Base-by-base conservation (phyloP, 2,888 invertebrate genomes). In the Drosophila colorata region DNA sequence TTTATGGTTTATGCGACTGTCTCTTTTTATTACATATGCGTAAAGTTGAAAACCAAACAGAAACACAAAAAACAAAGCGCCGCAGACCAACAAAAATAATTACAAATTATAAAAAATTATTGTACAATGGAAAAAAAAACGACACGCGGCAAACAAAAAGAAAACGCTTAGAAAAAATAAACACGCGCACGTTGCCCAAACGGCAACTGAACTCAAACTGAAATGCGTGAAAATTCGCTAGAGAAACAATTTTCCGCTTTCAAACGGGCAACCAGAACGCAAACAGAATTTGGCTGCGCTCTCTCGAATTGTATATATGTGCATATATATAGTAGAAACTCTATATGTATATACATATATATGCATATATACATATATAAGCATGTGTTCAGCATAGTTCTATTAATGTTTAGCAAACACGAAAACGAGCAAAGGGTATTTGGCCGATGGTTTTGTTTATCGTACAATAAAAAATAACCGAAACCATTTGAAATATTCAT, bases 191-290 rank as follows among this genome's bases (percentile, higher is more conserved):
- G 80, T 63, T 59, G 69, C 68, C 74, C 64, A 69, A 77, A 60
- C 83, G 86, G 74, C 83, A 77, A 77, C 86, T 72, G 80, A 85
- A 87, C 69, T 72, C 77, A 70, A 80, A 84, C 86, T 87, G 81
- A 81, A 78, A 71, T 70, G 83, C 77, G 71, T 77, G 70, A 86
- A 85, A 83, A 83, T 87, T 87, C 61, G 80, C 80, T 78, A 80
- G 80, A 80, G 84, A 69, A 77, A 41, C 59, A 51, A 48, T 52
- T 63, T 75, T 51, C 40, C 44, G 46, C 44, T 69, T 59, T 69
- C 43, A 20, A 56, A 43, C 52, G 52, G 52, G 52, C 52, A 44
- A 28, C 49, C 63, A 37, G 13, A 11, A 23, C 38, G 35, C 14
- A 25, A 25, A 59, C 44, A 8, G 44, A 40, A 40, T 44, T 38